Evolutionary conservation across 2,888 invertebrate species (phyloP).

Genomic region (Atherix ibis): DNA sequence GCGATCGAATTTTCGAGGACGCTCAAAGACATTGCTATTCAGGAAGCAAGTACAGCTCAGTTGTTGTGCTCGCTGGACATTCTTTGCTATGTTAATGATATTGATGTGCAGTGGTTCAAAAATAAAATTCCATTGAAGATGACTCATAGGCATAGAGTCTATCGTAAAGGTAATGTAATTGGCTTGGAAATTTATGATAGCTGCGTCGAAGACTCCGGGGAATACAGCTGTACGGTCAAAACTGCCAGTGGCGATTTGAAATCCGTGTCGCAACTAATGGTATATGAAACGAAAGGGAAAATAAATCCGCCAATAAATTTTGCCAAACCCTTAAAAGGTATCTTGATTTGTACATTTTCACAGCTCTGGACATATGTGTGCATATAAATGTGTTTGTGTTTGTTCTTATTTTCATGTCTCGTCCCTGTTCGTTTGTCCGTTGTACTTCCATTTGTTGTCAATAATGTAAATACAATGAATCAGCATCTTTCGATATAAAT

Average conservation of each 20-base stretch:
- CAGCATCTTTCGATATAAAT: constrained; percentile 48
- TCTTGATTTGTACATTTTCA: too few relatives aligned
- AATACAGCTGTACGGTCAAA: constrained; percentile 60
- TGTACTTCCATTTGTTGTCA: not conserved
- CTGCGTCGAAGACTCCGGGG: constrained; percentile 51
- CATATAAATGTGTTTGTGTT: too few relatives aligned
- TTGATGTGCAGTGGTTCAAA: constrained; percentile 61
- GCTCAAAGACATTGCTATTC: too few relatives aligned
- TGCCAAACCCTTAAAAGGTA: constrained; percentile 23
- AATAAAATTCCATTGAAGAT: constrained; percentile 41
- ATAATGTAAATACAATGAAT: not conserved
- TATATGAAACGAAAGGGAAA: constrained; percentile 36
- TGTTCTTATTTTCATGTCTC: too few relatives aligned
- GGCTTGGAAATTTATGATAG: constrained; percentile 59
- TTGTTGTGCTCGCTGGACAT: too few relatives aligned
- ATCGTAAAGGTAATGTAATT: constrained; percentile 42
- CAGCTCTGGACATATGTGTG: too few relatives aligned
- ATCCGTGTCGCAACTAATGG: constrained; percentile 50
- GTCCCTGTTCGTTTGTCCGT: too few relatives aligned
- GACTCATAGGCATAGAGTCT: constrained; percentile 35
- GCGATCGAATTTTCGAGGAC: too few relatives aligned
- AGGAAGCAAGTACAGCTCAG: too few relatives aligned
- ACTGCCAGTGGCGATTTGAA: too few relatives aligned
- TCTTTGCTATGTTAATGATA: too few relatives aligned
- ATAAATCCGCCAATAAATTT: constrained; percentile 21